Evolutionary conservation across 2,888 invertebrate species (phyloP), one percentile per base, ranked within the genome.

Genomic region (Polia nebulosa): DNA sequence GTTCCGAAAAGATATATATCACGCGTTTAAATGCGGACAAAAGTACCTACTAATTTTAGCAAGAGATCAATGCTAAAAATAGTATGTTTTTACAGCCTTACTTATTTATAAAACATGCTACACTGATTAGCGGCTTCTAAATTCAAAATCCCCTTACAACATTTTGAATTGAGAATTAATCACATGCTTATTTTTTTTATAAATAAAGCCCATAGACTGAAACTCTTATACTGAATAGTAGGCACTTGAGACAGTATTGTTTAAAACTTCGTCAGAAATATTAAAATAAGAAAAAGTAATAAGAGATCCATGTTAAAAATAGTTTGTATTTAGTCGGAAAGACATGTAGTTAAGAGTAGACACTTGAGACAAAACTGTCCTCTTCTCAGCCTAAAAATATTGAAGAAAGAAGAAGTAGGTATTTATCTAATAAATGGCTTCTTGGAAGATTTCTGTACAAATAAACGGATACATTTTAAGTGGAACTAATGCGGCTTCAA

Each of bases 1-100:
- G 32, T 17, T 17, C n/a, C 25, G 13, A 51, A 22, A 51, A 72
- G 49, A 68, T 60, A 5, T 2, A 15, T 41, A 72, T 44, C 51
- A n/a, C 22, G 4, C 11, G 15, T n/a, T 47, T 49, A 49, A 49
- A 22, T 20, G 32, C n/a, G 63, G 17, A 34, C 25, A 34, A 34
- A 34, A 11, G 3, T 25, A 9, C n/a, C n/a, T n/a, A n/a, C 29
- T 9, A n/a, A 25, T 20, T 59, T 59, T 20, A 17, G 4, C 59
- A n/a, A 17, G 8, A 47, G 7, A 8, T 47, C 9, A 17, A 9
- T 27, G 25, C 17, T 27, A 4, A 27, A 27, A 17, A 4, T 17
- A 49, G 49, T 41, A 3, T 17, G 17, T n/a, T n/a, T 44, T 44
- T 44, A 44, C n/a, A n/a, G n/a, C n/a, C n/a, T n/a, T n/a, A n/a